Evolutionary conservation across 1,140 invertebrate species (phyloP), one percentile per base, ranked within the genome.

Genomic region (Calliphora vicina): DNA sequence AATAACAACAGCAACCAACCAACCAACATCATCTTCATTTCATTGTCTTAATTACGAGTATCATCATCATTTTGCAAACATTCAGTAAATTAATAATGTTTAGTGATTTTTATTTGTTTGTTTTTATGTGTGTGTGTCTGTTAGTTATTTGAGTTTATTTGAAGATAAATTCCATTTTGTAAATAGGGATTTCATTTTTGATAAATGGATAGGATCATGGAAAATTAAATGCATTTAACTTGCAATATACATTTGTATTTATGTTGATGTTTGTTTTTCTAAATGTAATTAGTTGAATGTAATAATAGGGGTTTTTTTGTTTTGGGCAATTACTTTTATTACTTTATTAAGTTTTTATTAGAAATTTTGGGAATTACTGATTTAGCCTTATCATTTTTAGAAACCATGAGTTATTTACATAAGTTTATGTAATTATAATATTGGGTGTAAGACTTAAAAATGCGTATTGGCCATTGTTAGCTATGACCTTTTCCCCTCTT

Each of bases 221-320:
- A 35, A 74, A 74, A 74, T 74, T 74, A 74, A 74, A 74, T 74
- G 72, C 13, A 35, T 74, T 35, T 74, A 74, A 74, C n/a, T 74
- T 25, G 17, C 26, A 35, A 35, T 74, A 74, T 50, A 50, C 45
- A 50, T 50, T 35, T 6, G 35, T 35, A 35, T 35, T 35, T 35
- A 35, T 35, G 35, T 35, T 35, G 8, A 35, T 35, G 23, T 26
- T 26, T 72, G 23, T 26, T n/a, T 72, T 27, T 27, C n/a, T 72
- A 20, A n/a, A 61, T 35, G 35, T 35, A 35, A 35, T 35, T 35
- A 35, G 35, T 35, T 8, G 35, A 35, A 0, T 35, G 1, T 35
- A 35, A 35, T 6, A 35, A 2, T 35, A n/a, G n/a, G n/a, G n/a
- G n/a, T 2, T 35, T 35, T 6, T 35, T 5, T 5, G 1, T 35